These are phyloP conservation scores for Zeus faber DNA, from an alignment of 2,113 vertebrate species.

Conservation along the genomic window DNA sequence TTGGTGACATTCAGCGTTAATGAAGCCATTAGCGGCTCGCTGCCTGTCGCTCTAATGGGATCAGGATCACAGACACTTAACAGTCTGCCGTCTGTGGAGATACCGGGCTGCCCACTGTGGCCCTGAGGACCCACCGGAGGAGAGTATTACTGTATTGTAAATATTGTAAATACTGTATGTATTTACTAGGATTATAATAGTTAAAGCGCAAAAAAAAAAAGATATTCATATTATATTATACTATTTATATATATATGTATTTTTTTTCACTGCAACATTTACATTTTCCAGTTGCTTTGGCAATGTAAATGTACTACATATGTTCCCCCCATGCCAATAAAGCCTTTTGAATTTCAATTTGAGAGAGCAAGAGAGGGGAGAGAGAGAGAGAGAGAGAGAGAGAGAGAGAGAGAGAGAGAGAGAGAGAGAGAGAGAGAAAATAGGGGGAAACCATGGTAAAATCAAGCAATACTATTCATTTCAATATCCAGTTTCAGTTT, in stretches of 20 bases:
- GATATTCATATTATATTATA: no score
- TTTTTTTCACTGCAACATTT: no score
- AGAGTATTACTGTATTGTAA: no score
- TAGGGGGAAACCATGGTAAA: background rate
- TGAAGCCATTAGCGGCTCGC: conserved; percentile 42
- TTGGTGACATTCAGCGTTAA: conserved; percentile 46
- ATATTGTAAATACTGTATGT: no score
- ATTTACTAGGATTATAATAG: no score
- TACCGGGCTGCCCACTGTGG: conserved; percentile 8
- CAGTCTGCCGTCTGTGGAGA: conserved; percentile 8
- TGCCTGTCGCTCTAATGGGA: conserved; percentile 55
- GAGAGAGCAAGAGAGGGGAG: background rate
- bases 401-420: background rate
- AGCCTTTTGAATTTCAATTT: no score
- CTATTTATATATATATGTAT: no score
- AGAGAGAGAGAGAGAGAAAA: background rate
- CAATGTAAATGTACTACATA: no score
- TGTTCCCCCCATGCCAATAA: no score
- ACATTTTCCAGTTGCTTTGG: no score
- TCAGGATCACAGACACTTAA: conserved; percentile 36
- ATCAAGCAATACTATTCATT: background rate
- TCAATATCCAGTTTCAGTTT: background rate
- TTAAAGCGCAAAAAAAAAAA: no score
- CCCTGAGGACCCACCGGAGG: conserved; percentile 9
- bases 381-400: background rate